These are phyloP conservation scores for Nannoperca australis DNA, from an alignment of 2,797 vertebrate genomes.

Conservation along the genomic window DNA sequence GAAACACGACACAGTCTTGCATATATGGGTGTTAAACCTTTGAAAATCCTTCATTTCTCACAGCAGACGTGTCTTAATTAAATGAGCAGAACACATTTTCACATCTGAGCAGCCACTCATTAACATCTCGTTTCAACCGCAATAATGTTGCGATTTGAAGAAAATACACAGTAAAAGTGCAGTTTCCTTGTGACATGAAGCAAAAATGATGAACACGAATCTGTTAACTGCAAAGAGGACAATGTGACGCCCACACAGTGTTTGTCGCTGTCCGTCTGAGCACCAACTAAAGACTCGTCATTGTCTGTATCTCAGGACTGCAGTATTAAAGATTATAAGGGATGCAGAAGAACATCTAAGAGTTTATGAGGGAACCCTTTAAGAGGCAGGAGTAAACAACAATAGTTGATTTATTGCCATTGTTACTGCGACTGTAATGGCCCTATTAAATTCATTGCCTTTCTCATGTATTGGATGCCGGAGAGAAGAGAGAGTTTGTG, in stretches of 20 bases:
- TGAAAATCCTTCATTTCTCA: too few species aligned
- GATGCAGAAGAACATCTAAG: too few species aligned
- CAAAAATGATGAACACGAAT: not conserved
- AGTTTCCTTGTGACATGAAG: not conserved
- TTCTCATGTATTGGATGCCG: constrained; percentile 36
- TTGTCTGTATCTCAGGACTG: not conserved
- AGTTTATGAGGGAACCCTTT: constrained; percentile 37
- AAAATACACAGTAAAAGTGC: not conserved
- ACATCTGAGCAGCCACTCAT: not conserved
- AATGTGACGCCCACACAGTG: not conserved
- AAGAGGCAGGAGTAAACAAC: constrained; percentile 50
- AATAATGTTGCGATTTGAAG: not conserved
- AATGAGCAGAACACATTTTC: not conserved
- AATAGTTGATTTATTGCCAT: constrained; percentile 60
- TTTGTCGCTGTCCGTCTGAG: constrained; percentile 11
- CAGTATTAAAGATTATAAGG: too few species aligned
- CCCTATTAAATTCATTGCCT: constrained; percentile 51
- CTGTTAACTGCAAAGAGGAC: not conserved
- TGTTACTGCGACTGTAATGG: constrained; percentile 62
- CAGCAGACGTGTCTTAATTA: not conserved
- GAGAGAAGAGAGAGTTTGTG: constrained; percentile 17
- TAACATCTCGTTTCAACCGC: not conserved
- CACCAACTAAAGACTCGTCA: constrained; percentile 13
- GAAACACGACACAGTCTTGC: not conserved
- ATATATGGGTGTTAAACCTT: not conserved